Conservation (phyloP, 2,113 vertebrate genomes). For the Ramphastos sulfuratus region DNA sequence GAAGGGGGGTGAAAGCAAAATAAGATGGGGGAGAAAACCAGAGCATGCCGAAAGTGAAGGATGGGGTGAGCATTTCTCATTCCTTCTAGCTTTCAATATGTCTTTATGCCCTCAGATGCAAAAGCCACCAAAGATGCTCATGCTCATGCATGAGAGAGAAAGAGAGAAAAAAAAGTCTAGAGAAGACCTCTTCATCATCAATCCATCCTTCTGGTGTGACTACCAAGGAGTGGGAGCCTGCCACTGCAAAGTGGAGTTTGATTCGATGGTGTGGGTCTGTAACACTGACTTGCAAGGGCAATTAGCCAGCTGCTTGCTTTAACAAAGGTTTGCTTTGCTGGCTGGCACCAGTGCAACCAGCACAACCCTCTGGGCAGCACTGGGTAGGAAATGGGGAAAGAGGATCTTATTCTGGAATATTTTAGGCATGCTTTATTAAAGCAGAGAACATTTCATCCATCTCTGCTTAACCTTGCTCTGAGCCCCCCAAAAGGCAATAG, state of each 20-base stretch:
- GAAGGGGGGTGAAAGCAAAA: not conserved
- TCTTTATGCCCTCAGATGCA: not conserved
- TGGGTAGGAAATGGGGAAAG: not conserved
- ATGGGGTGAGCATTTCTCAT: not conserved
- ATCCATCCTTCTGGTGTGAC: not conserved
- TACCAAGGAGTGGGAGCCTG: not conserved
- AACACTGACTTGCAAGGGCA: too few species aligned
- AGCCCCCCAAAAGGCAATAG: constrained; percentile 35
- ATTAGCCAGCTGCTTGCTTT: too few species aligned
- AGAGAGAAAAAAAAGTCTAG: not conserved
- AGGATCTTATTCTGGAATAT: not conserved
- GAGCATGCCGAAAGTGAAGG: not conserved
- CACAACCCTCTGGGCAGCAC: not conserved
- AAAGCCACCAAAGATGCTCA: not conserved
- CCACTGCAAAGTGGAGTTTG: not conserved
- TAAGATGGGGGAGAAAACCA: not conserved
- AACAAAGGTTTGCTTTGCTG: not conserved
- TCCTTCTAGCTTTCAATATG: not conserved
- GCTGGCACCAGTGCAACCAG: not conserved
- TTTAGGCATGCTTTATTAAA: constrained; percentile 8
- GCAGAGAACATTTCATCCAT: not conserved
- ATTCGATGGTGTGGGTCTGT: not conserved
- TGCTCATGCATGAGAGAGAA: not conserved
- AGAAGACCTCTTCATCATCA: not conserved
- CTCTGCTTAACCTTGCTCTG: constrained; percentile 9